phyloP scores from a whole-genome alignment of 2,113 vertebrate species.

The Brevimyrus niger region DNA sequence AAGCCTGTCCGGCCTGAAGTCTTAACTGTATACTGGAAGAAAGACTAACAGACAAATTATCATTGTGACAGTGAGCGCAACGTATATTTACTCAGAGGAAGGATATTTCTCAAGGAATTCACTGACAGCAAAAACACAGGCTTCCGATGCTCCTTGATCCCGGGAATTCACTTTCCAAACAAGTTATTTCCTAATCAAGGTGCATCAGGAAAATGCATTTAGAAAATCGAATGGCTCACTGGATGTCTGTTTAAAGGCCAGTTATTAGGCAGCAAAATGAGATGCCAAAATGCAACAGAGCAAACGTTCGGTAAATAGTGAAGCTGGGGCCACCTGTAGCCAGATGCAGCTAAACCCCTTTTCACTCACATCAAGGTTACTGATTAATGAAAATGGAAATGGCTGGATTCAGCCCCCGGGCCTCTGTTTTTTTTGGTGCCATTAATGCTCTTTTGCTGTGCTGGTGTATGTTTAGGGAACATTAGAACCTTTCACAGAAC shows the following conservation, averaged over 20 bases:
- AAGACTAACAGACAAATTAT: slow-evolving; percentile 41
- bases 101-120: slow-evolving; percentile 12
- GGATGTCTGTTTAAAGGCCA: neutral
- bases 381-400: slow-evolving; percentile 11
- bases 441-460: neutral
- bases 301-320: neutral
- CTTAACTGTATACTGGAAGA: slow-evolving; percentile 48
- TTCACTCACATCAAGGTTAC: slow-evolving; percentile 2
- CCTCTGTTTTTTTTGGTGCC: neutral
- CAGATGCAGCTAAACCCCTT: neutral
- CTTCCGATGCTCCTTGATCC: neutral
- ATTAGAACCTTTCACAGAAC: neutral
- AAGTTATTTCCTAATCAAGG: neutral
- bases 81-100: neutral
- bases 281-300: neutral
- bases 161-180: neutral
- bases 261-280: neutral
- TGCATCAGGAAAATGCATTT: neutral
- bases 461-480: neutral
- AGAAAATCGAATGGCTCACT: neutral
- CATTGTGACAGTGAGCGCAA: neutral
- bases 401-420: neutral
- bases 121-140: slow-evolving; percentile 13
- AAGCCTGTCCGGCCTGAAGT: slow-evolving; percentile 36
- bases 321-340: neutral